Conservation (phyloP, 2,113 vertebrate species). For the Gracilinanus agilis region DNA sequence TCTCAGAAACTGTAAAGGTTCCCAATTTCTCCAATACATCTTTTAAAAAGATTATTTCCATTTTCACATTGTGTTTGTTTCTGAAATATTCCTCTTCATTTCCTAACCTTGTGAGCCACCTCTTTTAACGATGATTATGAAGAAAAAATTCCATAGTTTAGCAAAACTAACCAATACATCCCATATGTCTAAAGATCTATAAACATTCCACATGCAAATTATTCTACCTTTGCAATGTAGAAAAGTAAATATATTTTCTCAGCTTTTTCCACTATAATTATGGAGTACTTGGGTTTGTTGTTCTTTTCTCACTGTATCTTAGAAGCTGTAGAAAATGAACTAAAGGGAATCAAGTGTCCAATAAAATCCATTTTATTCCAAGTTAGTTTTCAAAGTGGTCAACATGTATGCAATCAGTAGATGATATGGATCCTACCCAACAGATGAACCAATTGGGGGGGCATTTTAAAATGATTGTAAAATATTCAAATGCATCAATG, state of each 20-base stretch:
- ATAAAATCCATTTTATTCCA: not conserved
- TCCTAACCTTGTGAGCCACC: not conserved
- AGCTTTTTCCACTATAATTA: not conserved
- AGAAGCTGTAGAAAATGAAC: not conserved
- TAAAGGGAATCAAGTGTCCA: not conserved
- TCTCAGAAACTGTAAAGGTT: not conserved
- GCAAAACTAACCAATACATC: not conserved
- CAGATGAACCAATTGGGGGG: not conserved
- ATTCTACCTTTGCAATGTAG: too few relatives aligned
- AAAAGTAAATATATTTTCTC: not conserved
- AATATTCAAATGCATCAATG: not conserved
- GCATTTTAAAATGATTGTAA: not conserved
- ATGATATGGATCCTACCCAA: not conserved
- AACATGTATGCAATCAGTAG: not conserved
- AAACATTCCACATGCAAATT: not conserved
- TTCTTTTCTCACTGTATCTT: not conserved
- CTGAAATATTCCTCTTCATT: not conserved
- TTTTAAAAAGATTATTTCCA: not conserved
- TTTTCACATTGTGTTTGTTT: not conserved
- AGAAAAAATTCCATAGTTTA: not conserved
- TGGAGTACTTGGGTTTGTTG: not conserved
- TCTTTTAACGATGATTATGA: not conserved
- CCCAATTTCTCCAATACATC: not conserved
- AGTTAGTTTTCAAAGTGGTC: not conserved
- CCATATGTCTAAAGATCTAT: not conserved